Percentiles rank a stretch among this genome's conserved stretches.
These are phyloP conservation scores for Dicaeum eximium DNA, from an alignment of 2,113 vertebrate species.

Conservation along the genomic window DNA sequence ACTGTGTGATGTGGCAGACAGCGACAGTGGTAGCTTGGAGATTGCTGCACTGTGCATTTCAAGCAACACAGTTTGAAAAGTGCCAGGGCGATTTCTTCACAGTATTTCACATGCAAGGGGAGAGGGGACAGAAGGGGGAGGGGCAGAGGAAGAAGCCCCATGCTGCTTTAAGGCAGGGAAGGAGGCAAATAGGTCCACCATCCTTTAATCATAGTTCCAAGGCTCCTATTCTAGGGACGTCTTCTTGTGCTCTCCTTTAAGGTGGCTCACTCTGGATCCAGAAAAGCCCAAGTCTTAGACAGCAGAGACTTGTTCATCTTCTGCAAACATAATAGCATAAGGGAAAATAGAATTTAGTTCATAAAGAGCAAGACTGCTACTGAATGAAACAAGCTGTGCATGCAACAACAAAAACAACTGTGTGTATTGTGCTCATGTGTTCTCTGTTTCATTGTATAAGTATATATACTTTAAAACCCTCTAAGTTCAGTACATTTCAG, in stretches of 20 bases:
- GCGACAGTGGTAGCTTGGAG: constrained; percentile 64
- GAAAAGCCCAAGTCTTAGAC: constrained; percentile 81
- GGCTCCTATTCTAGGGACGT: constrained; percentile 73
- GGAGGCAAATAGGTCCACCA: constrained; percentile 84
- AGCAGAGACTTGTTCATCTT: constrained; percentile 95
- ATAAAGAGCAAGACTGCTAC: neutral
- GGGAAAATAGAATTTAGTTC: constrained; percentile 32
- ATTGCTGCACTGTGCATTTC: constrained; percentile 76
- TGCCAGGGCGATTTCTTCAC: constrained; percentile 91
- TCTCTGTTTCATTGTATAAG: neutral
- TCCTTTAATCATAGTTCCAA: constrained; percentile 76
- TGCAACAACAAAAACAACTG: neutral
- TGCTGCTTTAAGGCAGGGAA: constrained; percentile 98
- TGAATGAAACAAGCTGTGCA: neutral
- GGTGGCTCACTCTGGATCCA: constrained; percentile 69
- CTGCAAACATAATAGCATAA: constrained; percentile 71
- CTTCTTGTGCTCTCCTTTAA: constrained; percentile 81
- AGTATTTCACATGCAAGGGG: constrained; percentile 93
- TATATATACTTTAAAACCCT: neutral
- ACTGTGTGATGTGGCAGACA: constrained; percentile 73
- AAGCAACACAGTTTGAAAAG: constrained; percentile 81
- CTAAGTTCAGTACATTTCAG: neutral
- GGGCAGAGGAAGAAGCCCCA: constrained; percentile 78
- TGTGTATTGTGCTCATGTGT: neutral
- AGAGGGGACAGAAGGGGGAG: constrained; percentile 67